These are phyloP conservation scores for Propithecus coquereli DNA, from an alignment of 2,113 vertebrate species.

Conservation along the genomic window DNA sequence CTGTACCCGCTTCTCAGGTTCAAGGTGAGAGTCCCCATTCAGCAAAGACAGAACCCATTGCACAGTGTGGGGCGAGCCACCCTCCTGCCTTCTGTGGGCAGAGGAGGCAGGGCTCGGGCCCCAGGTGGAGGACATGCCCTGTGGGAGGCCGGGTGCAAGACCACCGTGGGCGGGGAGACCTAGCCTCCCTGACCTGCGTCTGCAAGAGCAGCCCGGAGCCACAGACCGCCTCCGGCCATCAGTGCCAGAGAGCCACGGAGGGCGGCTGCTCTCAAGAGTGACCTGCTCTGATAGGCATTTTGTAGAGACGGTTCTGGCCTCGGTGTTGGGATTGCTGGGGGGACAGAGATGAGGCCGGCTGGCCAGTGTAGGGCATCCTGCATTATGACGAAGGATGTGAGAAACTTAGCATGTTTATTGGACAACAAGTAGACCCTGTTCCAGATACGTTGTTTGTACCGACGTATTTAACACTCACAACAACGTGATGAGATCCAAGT, in stretches of 20 bases:
- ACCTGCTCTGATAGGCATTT: not conserved
- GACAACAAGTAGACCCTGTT: not conserved
- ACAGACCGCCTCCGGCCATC: not conserved
- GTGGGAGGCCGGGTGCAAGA: not conserved
- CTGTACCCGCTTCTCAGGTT: no score
- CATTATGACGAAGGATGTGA: accelerated
- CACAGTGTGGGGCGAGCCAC: not conserved
- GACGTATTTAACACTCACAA: accelerated
- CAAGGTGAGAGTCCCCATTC: not conserved
- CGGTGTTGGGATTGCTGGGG: not conserved
- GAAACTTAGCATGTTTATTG: accelerated
- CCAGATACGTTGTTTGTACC: no score
- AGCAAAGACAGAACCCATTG: not conserved
- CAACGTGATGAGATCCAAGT: not conserved
- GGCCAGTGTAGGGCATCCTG: not conserved
- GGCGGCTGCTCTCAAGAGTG: no score
- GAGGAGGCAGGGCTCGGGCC: not conserved
- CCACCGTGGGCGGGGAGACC: no score
- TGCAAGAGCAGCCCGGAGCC: not conserved
- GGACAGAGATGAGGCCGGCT: not conserved
- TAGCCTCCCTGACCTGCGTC: accelerated
- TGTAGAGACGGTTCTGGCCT: not conserved
- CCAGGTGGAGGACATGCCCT: not conserved
- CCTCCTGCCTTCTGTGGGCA: not conserved
- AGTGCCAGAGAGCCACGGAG: accelerated